A percentile compares a stretch with the other conserved stretches of the same genome.
These are phyloP conservation scores for Aquatica leii DNA, from an alignment of 2,888 invertebrate species.

Conservation along the genomic window DNA sequence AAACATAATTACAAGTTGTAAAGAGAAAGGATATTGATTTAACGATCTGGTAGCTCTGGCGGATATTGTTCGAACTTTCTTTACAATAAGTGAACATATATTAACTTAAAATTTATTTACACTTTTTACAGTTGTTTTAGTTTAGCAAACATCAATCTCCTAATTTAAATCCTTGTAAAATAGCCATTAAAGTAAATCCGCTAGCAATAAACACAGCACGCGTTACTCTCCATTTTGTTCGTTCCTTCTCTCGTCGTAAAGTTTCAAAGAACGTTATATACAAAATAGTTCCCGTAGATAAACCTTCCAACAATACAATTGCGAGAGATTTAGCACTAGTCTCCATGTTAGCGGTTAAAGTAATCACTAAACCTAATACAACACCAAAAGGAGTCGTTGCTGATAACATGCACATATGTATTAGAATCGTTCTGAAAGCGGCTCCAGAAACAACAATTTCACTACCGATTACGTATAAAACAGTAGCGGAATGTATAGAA, in stretches of 20 bases:
- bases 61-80: neutral
- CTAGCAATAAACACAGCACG: slow-evolving; percentile 55
- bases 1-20: slow-evolving; percentile 11
- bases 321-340: slow-evolving; percentile 48
- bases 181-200: slow-evolving; percentile 58
- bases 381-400: slow-evolving; percentile 65
- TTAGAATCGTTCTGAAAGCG: slow-evolving; percentile 54
- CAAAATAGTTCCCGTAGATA: slow-evolving; percentile 79
- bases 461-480: slow-evolving; percentile 81
- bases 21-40: slow-evolving; percentile 11
- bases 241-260: slow-evolving; percentile 76
- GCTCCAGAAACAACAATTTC: slow-evolving; percentile 65
- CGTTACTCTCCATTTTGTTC: slow-evolving; percentile 57
- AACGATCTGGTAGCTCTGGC: slow-evolving; percentile 11
- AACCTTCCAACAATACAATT: slow-evolving; percentile 61
- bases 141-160: neutral
- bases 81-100: neutral
- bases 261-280: slow-evolving; percentile 83
- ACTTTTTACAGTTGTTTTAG: neutral
- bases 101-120: neutral
- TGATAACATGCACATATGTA: slow-evolving; percentile 61
- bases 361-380: slow-evolving; percentile 60
- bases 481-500: slow-evolving; percentile 82
- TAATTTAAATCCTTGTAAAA: slow-evolving; percentile 41
- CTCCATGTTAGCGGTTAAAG: slow-evolving; percentile 55